phyloP scores from a whole-genome alignment of 1,140 invertebrate species.

The Drosophila takahashii region DNA sequence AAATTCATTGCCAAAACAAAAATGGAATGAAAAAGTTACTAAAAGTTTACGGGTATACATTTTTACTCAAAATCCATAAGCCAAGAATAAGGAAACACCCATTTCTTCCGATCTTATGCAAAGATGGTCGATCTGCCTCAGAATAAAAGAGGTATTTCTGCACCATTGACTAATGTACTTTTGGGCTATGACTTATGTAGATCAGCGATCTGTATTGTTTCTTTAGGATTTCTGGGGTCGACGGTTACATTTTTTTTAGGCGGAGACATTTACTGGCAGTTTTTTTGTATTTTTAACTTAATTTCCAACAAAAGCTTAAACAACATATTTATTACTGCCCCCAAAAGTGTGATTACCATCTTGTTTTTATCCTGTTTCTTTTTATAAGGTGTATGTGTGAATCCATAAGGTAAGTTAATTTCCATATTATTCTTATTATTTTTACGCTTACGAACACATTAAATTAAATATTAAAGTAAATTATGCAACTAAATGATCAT shows the following conservation, averaged over 20 bases:
- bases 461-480: constrained; percentile 53
- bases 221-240: constrained; percentile 6
- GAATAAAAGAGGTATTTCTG: constrained; percentile 1
- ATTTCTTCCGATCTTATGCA: constrained; percentile 2
- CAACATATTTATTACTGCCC: constrained; percentile 58
- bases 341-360: constrained; percentile 21
- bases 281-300: constrained; percentile 58
- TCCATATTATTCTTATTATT: constrained; percentile 31
- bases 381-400: constrained; percentile 12
- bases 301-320: constrained; percentile 38
- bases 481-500: constrained; percentile 53
- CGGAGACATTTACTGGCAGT: constrained; percentile 82
- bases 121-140: constrained; percentile 3
- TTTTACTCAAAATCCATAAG: background rate
- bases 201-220: constrained; percentile 9
- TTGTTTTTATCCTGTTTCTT: constrained; percentile 2
- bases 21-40: background rate
- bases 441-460: constrained; percentile 59
- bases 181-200: background rate
- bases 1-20: background rate
- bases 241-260: constrained; percentile 53
- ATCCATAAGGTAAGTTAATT: constrained; percentile 23
- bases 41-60: background rate
- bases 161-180: background rate
- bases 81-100: background rate